Evolutionary conservation across 2,888 invertebrate species (phyloP), one percentile per base, ranked within the genome.

Genomic region (Drosophila hawaiiensis): DNA sequence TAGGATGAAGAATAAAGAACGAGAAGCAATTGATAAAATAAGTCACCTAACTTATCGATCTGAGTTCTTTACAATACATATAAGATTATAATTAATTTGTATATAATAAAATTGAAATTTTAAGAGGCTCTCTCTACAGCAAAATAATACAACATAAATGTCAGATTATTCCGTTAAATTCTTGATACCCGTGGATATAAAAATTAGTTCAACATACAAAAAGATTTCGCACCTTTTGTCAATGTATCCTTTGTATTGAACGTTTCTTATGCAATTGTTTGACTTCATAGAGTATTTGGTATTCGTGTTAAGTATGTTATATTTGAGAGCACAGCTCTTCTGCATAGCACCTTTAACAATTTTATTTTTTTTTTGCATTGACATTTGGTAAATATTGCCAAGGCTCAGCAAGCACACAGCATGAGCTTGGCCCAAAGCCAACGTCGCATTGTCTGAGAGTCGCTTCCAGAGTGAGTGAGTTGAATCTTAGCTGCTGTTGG

Each of bases 331-430:
- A 69, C 68, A 69, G 70, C 66, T 83, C 75, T 76, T 60, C 58
- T 76, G 76, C 69, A 70, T 53, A 68, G 80, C 86, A 88, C 77
- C 73, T 78, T 74, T 68, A 68, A 75, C 82, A 14, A 41, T 39
- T 29, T 50, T 43, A 28, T 39, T 39, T 73, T 84, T 39, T 73
- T 84, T 78, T 80, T 88, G 90, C 83, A 91, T 90, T 90, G 89
- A 89, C 90, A 91, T 90, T 90, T 91, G 82, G 88, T 81, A 89
- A 91, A 90, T 85, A 89, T 89, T 82, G 83, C 79, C 79, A 77
- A 72, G 71, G 79, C 78, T 65, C 56, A 56, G 56, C 68, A 22
- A 71, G 68, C 73, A 76, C 78, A 74, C 82, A 87, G 76, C 73
- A 72, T 77, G 85, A 76, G 69, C 68, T 61, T 66, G 56, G 47